phyloP scores from a whole-genome alignment of 2,797 vertebrate genomes.

The Amniataba percoides region DNA sequence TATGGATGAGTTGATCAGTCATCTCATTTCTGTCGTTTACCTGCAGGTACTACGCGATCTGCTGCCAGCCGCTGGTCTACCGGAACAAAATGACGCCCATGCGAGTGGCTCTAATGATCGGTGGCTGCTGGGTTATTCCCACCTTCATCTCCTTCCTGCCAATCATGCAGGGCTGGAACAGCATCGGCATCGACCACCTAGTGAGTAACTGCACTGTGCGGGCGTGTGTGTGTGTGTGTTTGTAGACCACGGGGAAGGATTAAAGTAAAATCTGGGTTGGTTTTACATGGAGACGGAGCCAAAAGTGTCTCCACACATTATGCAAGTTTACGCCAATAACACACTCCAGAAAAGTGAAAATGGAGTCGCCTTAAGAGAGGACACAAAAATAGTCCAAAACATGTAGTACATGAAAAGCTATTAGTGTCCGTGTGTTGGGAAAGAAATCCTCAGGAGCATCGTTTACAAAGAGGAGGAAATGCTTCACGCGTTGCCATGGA shows the following conservation, averaged over 20 bases:
- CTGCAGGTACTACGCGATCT: conserved; percentile 97
- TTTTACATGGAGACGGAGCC: background rate
- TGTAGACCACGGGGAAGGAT: background rate
- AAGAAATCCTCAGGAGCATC: conserved; percentile 14
- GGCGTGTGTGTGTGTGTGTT: conserved; percentile 15
- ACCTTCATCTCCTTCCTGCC: conserved; percentile 98
- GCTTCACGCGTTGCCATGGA: conserved; percentile 2
- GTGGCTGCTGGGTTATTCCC: conserved; percentile 97
- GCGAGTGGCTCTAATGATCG: conserved; percentile 94
- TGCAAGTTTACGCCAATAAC: background rate
- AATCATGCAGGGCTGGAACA: conserved; percentile 99
- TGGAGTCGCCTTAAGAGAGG: background rate
- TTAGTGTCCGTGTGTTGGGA: background rate
- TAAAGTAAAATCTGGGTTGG: background rate
- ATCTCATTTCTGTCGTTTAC: background rate
- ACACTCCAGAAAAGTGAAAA: background rate
- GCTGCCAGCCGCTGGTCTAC: conserved; percentile 98
- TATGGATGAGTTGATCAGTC: background rate
- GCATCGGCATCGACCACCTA: conserved; percentile 94
- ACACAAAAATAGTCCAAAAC: background rate
- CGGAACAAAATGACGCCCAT: conserved; percentile 97
- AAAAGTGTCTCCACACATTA: conserved; percentile 9
- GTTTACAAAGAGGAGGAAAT: conserved; percentile 41
- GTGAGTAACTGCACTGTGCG: conserved; percentile 85
- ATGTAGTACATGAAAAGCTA: conserved; percentile 26